phyloP scores from a whole-genome alignment of 1,140 invertebrate species.

The Rhagoletis pomonella region DNA sequence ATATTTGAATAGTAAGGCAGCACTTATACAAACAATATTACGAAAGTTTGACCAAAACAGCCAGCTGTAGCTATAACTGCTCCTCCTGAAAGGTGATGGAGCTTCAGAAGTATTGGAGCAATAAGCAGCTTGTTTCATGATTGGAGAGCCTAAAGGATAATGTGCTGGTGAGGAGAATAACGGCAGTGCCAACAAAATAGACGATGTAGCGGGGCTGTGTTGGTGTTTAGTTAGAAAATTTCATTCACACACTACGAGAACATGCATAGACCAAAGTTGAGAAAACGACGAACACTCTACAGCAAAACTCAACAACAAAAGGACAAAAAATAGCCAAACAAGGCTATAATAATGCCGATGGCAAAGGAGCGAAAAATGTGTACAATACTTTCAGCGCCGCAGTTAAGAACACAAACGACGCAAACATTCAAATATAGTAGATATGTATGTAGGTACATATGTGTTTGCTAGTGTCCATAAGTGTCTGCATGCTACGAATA shows the following conservation, averaged over 20 bases:
- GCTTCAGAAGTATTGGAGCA: not conserved
- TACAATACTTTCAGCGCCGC: not conserved
- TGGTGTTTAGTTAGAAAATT: constrained; percentile 25
- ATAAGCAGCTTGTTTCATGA: constrained; percentile 24
- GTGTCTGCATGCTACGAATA: not conserved
- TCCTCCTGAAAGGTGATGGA: not conserved
- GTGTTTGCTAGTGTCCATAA: not conserved
- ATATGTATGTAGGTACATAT: not conserved
- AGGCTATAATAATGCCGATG: constrained; percentile 35
- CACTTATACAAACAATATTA: constrained; percentile 41
- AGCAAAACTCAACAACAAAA: constrained; percentile 9
- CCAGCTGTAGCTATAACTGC: not conserved
- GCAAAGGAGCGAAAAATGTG: not conserved
- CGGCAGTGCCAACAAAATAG: not conserved
- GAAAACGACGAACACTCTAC: constrained; percentile 16
- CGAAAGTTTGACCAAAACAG: constrained; percentile 37
- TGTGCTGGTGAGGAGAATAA: not conserved
- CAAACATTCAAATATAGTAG: not conserved
- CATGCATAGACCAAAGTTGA: constrained; percentile 38
- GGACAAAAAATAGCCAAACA: constrained; percentile 16
- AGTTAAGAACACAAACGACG: not conserved
- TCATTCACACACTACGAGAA: not conserved
- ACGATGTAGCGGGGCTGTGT: not conserved
- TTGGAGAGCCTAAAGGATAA: constrained; percentile 15
- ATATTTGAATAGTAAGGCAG: constrained; percentile 6